phyloP scores from a whole-genome alignment of 2,113 vertebrate species.

The Amia ocellicauda region DNA sequence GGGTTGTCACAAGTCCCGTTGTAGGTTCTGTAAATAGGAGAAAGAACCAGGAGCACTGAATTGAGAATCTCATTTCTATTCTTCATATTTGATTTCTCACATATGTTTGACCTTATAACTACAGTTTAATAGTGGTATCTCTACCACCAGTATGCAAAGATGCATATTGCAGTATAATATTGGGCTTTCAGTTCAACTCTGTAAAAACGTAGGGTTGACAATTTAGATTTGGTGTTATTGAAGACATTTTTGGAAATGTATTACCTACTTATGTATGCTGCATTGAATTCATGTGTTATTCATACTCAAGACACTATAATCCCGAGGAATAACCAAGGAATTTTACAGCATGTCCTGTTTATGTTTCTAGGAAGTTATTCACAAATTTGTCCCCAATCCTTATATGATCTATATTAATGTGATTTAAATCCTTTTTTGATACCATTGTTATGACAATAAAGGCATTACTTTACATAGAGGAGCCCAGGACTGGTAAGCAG shows the following conservation, averaged over 20 bases:
- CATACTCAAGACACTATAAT: no score
- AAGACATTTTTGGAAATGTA: no score
- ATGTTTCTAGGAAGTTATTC: neutral
- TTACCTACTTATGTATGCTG: neutral
- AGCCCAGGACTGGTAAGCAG: neutral
- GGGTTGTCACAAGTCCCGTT: slow-evolving; percentile 32
- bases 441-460: no score
- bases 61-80: neutral
- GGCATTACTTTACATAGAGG: neutral
- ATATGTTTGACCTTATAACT: slow-evolving; percentile 3
- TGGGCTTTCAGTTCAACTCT: neutral
- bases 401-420: neutral
- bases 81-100: slow-evolving; percentile 3
- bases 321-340: neutral
- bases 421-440: neutral
- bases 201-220: no score
- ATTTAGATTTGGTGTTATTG: no score
- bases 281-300: no score
- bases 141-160: neutral
- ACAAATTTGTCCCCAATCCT: neutral
- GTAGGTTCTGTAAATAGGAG: slow-evolving; percentile 32
- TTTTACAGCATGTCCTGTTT: neutral
- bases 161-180: neutral
- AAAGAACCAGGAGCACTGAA: slow-evolving; percentile 14
- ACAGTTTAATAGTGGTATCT: neutral